Evolutionary conservation across 2,888 invertebrate genomes (phyloP).

Genomic region (Prosapia bicincta): DNA sequence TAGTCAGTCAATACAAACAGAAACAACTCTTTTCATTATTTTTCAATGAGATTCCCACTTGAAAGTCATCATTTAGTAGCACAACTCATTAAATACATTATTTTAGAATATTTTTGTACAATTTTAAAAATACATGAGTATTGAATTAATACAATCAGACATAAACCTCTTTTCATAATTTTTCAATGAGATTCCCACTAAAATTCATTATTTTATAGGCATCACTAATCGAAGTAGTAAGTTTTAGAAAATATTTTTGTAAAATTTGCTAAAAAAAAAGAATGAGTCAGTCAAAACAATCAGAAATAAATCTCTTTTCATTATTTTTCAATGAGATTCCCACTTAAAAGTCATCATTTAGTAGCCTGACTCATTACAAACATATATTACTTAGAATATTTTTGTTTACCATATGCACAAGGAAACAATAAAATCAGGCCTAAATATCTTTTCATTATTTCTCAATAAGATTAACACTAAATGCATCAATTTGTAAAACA

Average conservation of each 20-base stretch:
- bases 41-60: background rate
- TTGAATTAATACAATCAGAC: background rate
- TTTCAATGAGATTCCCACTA: background rate
- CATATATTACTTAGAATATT: no score
- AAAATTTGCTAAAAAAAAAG: no score
- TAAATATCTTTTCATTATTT: no score
- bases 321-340: conserved; percentile 54
- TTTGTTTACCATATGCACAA: no score
- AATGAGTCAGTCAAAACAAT: background rate
- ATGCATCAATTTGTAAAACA: conserved; percentile 30
- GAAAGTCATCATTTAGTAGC: conserved; percentile 28
- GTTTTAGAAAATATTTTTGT: no score
- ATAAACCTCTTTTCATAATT: background rate
- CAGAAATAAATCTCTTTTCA: background rate
- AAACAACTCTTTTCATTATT: conserved; percentile 33
- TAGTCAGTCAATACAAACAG: no score
- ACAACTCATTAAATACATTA: no score
- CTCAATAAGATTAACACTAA: conserved; percentile 53
- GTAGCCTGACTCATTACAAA: conserved; percentile 35
- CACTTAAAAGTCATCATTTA: conserved; percentile 45
- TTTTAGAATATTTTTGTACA: no score
- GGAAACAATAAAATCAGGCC: no score
- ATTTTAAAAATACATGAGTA: no score
- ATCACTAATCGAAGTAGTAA: no score
- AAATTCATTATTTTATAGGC: conserved; percentile 44